Evolutionary conservation across 2,888 invertebrate genomes (phyloP).

Genomic region (Phyllotreta striolata): DNA sequence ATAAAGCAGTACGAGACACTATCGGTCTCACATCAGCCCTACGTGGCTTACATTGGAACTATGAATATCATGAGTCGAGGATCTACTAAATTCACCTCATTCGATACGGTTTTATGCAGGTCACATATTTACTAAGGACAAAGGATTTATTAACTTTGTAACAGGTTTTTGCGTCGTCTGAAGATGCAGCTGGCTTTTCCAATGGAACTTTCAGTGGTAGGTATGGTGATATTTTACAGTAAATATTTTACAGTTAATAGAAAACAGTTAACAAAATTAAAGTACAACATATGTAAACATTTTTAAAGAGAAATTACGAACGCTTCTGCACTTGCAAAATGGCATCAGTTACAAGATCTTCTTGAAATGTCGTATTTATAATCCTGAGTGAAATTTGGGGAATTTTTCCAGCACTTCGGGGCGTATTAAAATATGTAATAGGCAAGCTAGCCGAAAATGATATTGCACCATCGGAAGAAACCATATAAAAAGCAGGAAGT

Average conservation of each 20-base stretch:
- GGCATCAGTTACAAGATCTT: no score
- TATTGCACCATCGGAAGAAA: no score
- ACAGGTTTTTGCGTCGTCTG: constrained; percentile 36
- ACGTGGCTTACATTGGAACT: constrained; percentile 60
- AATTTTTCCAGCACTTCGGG: no score
- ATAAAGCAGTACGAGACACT: constrained; percentile 61
- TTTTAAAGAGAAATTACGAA: no score
- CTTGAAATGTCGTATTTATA: no score
- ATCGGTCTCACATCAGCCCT: constrained; percentile 59
- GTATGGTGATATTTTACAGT: constrained; percentile 22
- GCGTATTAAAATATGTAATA: no score
- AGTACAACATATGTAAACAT: no score
- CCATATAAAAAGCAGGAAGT: neutral
- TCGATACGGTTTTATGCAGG: constrained; percentile 38
- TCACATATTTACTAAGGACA: constrained; percentile 39
- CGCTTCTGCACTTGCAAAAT: no score
- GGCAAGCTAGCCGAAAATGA: no score
- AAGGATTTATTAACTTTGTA: constrained; percentile 36
- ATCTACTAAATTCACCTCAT: constrained; percentile 35
- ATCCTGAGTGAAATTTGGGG: no score
- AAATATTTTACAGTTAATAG: constrained; percentile 4
- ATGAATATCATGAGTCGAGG: constrained; percentile 51
- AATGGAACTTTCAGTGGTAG: neutral
- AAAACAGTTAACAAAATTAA: no score
- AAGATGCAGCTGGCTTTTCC: constrained; percentile 8